Evolutionary conservation across 2,113 vertebrate species (phyloP).

Genomic region (Toxotes chatareus): DNA sequence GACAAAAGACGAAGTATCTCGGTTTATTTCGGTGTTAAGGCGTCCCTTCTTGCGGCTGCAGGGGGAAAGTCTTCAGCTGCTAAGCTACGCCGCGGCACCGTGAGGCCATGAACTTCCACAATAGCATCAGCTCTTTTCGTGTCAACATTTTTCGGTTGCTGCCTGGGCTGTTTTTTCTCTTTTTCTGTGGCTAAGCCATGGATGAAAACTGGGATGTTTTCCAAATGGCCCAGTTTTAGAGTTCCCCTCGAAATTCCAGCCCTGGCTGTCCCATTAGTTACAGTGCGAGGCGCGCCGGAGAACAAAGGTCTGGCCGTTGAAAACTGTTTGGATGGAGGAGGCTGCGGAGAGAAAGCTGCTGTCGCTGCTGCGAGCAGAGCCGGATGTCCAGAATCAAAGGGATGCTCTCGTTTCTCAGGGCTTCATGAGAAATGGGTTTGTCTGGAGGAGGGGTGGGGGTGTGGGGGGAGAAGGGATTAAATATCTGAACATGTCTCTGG

Average conservation of each 20-base stretch:
- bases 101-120: slow-evolving; percentile 52
- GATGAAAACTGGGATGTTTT: slow-evolving; percentile 65
- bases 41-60: neutral
- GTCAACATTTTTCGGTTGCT: slow-evolving; percentile 57
- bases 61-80: slow-evolving; percentile 22
- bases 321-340: slow-evolving; percentile 53
- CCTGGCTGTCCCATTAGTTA: slow-evolving; percentile 57
- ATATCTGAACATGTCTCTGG: slow-evolving; percentile 31
- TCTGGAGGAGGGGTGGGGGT: neutral
- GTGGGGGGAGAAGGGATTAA: neutral
- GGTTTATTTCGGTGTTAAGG: neutral
- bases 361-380: slow-evolving; percentile 23
- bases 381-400: slow-evolving; percentile 55
- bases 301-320: slow-evolving; percentile 64
- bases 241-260: slow-evolving; percentile 45
- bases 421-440: slow-evolving; percentile 19
- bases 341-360: slow-evolving; percentile 41
- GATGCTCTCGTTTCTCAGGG: slow-evolving; percentile 35
- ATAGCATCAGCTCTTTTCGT: slow-evolving; percentile 37
- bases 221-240: slow-evolving; percentile 70
- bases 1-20: slow-evolving; percentile 41
- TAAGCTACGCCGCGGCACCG: slow-evolving; percentile 33
- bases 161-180: slow-evolving; percentile 39
- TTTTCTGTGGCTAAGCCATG: slow-evolving; percentile 38
- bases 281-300: slow-evolving; percentile 15